A percentile compares a stretch with the other conserved stretches of the same genome.
Evolutionary conservation across 2,113 vertebrate species (phyloP).

Genomic region (Myanophis thanlyinensis): DNA sequence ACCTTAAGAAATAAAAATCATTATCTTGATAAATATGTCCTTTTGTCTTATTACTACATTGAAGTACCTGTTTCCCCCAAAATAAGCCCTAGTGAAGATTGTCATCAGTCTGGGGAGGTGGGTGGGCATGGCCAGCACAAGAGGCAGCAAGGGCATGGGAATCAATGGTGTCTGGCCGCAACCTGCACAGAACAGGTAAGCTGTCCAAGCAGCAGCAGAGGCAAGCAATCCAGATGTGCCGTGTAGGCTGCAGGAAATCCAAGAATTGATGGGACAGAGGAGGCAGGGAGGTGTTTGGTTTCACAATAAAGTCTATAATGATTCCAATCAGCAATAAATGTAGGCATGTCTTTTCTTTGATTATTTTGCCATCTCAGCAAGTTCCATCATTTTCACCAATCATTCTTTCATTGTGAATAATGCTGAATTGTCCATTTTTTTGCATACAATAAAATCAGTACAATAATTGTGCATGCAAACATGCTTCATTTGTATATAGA

Average conservation of each 20-base stretch:
- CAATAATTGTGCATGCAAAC: neutral
- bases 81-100: too few species aligned
- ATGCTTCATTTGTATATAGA: neutral
- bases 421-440: neutral
- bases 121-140: too few species aligned
- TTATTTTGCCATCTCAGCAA: neutral
- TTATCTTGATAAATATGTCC: neutral
- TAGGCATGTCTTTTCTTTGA: neutral
- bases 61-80: neutral
- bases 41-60: neutral
- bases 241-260: too few species aligned
- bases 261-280: too few species aligned
- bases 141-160: too few species aligned
- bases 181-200: too few species aligned
- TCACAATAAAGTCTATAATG: neutral
- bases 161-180: too few species aligned
- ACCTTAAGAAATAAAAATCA: constrained; percentile 26
- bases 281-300: neutral
- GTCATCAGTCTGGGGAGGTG: too few species aligned
- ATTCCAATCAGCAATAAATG: neutral
- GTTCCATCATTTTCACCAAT: neutral
- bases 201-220: too few species aligned
- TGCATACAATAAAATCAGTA: neutral
- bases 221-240: too few species aligned
- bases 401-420: neutral